Conservation (phyloP, 2,888 invertebrate genomes). For the Calliopum simillimum region DNA sequence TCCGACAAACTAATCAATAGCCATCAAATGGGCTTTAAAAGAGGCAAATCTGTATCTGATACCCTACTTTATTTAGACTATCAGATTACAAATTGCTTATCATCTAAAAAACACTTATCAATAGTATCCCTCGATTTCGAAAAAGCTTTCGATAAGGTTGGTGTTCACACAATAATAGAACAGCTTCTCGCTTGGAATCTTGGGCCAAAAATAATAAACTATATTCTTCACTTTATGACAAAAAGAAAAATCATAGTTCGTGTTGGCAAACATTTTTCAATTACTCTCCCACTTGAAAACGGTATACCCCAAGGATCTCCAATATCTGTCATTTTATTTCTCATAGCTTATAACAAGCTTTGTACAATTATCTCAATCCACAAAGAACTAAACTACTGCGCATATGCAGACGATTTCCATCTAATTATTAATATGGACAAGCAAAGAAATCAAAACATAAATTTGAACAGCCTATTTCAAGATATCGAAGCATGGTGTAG, state of each 20-base stretch:
- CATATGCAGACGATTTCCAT: too few species aligned
- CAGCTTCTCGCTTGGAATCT: slow-evolving; percentile 12
- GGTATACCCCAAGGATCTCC: slow-evolving; percentile 27
- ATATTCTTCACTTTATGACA: slow-evolving; percentile 8
- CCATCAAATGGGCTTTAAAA: background rate
- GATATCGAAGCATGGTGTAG: slow-evolving; percentile 14
- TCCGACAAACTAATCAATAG: slow-evolving; percentile 30
- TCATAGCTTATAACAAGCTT: slow-evolving; percentile 23
- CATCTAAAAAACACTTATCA: slow-evolving; percentile 6
- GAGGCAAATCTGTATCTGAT: slow-evolving; percentile 23
- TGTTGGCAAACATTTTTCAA: too few species aligned
- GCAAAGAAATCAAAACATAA: background rate
- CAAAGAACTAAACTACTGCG: too few species aligned
- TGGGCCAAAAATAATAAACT: slow-evolving; percentile 24
- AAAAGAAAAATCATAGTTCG: slow-evolving; percentile 9
- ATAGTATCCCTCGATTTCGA: slow-evolving; percentile 18
- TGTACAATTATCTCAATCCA: too few species aligned
- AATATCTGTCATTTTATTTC: slow-evolving; percentile 17
- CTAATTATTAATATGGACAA: too few species aligned
- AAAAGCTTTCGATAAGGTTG: slow-evolving; percentile 29
- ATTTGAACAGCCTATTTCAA: background rate
- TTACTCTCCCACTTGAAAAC: background rate
- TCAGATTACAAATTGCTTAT: background rate
- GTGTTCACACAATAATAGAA: slow-evolving; percentile 1
- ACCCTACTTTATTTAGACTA: slow-evolving; percentile 9